Conservation (phyloP, 2,888 invertebrate genomes). For the Leptarthrus brevirostris region DNA sequence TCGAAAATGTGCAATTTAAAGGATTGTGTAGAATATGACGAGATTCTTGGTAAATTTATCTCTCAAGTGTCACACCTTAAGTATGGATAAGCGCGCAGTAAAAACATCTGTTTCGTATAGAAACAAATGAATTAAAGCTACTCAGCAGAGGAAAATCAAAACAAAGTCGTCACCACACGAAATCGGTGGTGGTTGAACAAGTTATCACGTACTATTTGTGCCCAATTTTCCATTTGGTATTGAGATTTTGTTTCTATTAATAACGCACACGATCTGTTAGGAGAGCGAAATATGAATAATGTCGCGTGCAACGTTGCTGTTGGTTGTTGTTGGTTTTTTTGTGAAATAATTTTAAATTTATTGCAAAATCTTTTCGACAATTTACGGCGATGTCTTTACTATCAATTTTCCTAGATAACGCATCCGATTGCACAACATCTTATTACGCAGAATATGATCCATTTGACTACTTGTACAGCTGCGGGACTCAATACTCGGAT, state of each 20-base stretch:
- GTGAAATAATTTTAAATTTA: background rate
- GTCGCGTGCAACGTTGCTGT: background rate
- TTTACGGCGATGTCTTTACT: slow-evolving; percentile 56
- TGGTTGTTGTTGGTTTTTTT: background rate
- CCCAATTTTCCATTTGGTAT: background rate
- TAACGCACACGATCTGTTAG: background rate
- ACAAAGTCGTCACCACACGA: background rate
- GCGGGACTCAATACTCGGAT: slow-evolving; percentile 74
- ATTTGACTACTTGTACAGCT: slow-evolving; percentile 80
- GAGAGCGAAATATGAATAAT: background rate
- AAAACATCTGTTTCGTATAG: background rate
- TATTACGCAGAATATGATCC: slow-evolving; percentile 83
- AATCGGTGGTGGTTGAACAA: background rate
- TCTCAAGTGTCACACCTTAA: too few species aligned
- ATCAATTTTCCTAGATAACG: slow-evolving; percentile 68
- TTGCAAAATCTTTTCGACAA: background rate
- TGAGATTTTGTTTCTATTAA: background rate
- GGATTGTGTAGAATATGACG: too few species aligned
- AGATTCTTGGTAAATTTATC: too few species aligned
- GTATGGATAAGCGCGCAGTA: background rate
- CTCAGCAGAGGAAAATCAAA: background rate
- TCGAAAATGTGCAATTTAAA: too few species aligned
- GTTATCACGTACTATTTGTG: background rate
- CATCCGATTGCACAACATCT: slow-evolving; percentile 73
- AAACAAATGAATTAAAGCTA: too few species aligned